A percentile compares a stretch with the other conserved stretches of the same genome.
Evolutionary conservation across 2,113 vertebrate genomes (phyloP).

Genomic region (Hemichromis elongatus): DNA sequence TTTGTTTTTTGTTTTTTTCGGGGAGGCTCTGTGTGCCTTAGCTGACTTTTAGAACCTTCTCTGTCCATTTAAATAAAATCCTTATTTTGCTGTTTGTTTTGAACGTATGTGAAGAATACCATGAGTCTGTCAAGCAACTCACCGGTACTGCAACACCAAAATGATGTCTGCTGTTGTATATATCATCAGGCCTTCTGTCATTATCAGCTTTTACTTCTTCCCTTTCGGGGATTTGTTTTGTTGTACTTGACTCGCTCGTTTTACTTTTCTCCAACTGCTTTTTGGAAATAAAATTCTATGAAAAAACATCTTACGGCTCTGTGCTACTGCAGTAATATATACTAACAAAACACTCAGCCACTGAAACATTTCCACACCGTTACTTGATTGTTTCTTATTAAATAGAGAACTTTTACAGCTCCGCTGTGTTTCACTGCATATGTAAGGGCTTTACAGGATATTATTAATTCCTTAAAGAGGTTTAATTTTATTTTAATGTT

Average conservation of each 20-base stretch:
- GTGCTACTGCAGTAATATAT: background rate
- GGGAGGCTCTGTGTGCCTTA: slow-evolving; percentile 92
- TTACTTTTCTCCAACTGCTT: slow-evolving; percentile 87
- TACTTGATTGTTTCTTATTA: background rate
- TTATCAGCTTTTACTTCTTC: slow-evolving; percentile 48
- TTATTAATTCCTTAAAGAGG: background rate
- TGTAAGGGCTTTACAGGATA: background rate
- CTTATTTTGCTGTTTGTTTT: slow-evolving; percentile 60
- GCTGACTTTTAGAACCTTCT: slow-evolving; percentile 80
- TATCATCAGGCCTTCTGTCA: slow-evolving; percentile 86
- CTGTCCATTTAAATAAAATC: slow-evolving; percentile 74
- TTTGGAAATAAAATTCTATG: slow-evolving; percentile 82
- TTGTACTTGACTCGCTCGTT: slow-evolving; percentile 62
- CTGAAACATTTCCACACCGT: background rate
- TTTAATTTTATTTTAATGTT: background rate
- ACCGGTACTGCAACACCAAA: slow-evolving; percentile 86
- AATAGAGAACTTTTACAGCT: background rate
- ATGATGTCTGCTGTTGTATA: slow-evolving; percentile 86
- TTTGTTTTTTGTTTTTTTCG: background rate
- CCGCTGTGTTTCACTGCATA: background rate
- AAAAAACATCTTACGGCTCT: slow-evolving; percentile 23
- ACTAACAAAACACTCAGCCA: background rate
- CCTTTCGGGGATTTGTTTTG: slow-evolving; percentile 38
- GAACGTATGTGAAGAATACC: slow-evolving; percentile 60
- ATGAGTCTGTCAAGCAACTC: slow-evolving; percentile 71